Base-by-base conservation (phyloP, 2,113 vertebrate species). In the Mandrillus leucophaeus region DNA sequence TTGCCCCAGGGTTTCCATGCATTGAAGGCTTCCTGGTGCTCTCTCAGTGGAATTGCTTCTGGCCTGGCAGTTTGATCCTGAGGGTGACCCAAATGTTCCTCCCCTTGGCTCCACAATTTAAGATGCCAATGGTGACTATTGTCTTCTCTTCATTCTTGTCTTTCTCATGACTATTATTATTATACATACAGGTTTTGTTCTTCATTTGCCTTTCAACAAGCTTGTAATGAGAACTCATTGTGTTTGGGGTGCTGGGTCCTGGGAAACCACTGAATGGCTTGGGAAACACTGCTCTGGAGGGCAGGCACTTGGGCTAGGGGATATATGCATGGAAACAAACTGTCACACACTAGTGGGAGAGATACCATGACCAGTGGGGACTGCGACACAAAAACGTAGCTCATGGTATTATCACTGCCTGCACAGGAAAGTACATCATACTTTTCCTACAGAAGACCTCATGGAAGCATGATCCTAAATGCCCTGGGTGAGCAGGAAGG, bases 361-460 rank as follows among this genome's bases (percentile, higher is more conserved):
- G 9, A 79, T 1, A 0, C 52, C 0, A 0, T 9, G 92, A 45
- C 68, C 64, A 72, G 23, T 5, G 20, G 32, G n/a, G 14, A 18
- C 11, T 22, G 79, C 20, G 5, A 11, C 8, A 12, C 3, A n/a
- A 32, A 52, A 40, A 0, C 4, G 55, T 2, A 11, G 35, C 27
- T 22, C 18, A 13, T 5, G 52, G 61, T n/a, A 8, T 4, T 35
- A 38, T 43, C 8, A 5, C 4, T 35, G 73, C 61, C 20, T 16
- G 10, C 11, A 5, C 1, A 11, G 43, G 9, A 23, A 48, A 45
- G 17, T n/a, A 6, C 16, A 14, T n/a, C 35, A 38, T 18, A 25
- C 6, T 38, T 45, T 59, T 40, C 79, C n/a, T 20, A 14, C 6
- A 61, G 79, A 84, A 76, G 27, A 55, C n/a, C 79, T 88, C 64